These are phyloP conservation scores for Chironex yamaguchii DNA, from an alignment of 30 jellyfish, hydroid and myxozoan genomes.

Conservation along the genomic window DNA sequence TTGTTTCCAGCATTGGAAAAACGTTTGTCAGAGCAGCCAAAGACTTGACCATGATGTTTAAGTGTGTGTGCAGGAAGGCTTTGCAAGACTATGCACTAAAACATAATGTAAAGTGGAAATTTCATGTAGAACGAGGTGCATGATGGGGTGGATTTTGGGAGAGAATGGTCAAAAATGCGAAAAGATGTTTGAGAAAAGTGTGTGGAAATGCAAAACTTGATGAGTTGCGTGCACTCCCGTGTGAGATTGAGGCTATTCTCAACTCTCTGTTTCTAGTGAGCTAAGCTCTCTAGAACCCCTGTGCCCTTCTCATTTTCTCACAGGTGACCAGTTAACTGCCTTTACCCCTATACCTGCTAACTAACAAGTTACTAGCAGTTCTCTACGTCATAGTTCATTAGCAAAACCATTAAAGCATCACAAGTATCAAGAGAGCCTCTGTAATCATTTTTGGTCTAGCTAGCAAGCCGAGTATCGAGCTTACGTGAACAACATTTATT, in stretches of 20 bases:
- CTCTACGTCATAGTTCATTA: neutral
- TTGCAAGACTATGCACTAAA: too few relatives aligned
- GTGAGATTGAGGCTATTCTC: neutral
- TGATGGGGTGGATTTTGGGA: neutral
- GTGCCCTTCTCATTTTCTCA: neutral
- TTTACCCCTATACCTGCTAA: neutral
- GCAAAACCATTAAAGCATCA: neutral
- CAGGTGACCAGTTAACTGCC: neutral
- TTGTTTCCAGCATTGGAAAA: slow-evolving; percentile 40
- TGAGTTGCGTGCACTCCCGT: neutral
- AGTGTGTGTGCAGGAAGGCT: neutral
- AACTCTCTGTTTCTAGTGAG: neutral
- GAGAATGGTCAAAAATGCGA: neutral
- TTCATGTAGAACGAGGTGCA: neutral
- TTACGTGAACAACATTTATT: too few relatives aligned
- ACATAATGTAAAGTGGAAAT: too few relatives aligned
- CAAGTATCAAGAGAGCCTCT: neutral
- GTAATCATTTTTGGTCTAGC: neutral
- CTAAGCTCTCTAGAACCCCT: neutral
- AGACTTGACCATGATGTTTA: slow-evolving; percentile 25
- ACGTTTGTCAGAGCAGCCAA: slow-evolving; percentile 6
- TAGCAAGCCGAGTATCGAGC: neutral
- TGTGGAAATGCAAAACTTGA: neutral
- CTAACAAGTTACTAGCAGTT: too few relatives aligned
- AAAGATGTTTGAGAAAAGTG: neutral